Base-by-base conservation (phyloP, 2,797 vertebrate species). In the Macropus fuliginosus region DNA sequence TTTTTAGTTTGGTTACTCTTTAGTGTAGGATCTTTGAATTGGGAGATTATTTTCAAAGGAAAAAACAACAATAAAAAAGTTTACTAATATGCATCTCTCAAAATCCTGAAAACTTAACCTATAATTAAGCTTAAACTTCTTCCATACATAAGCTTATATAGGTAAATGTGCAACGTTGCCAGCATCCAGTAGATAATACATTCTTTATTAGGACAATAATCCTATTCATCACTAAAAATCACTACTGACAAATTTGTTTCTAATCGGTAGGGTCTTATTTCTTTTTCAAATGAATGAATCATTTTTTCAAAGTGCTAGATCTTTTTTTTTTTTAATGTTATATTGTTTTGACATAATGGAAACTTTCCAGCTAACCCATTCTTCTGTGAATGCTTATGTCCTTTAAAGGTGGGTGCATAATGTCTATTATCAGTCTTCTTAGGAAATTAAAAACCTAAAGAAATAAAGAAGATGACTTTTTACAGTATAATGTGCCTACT, bases 391-490 rank as follows among this genome's bases (percentile, higher is more conserved):
- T 66, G 34, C 4, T 92, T 0, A 24, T 93, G 62, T 0, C 0
- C 3, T 52, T 12, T 94, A 21, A 81, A 29, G 87, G 92, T 90
- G 40, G 74, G 27, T 21, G 0, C 5, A 27, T 57, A 56, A 91
- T 93, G 50, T 96, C 91, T 62, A 92, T 90, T 46, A 93, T 59
- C 94, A 87, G 93, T 94, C 97, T 95, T 96, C 91, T 96, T 96
- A 97, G 34, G 16, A 94, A 96, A 93, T 93, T 54, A 94, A 98
- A 98, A 96, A 89, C 93, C 31, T 1, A 0, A 91, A 74, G 66
- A 93, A 91, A 74, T n/a, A 93, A n/a, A 52, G 96, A 98, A 97
- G 96, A 90, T 91, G 14, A 56, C 89, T 92, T 94, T 10, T 92
- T 0, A 54, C 0, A 1, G 0, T 46, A 9, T 54, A 24, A 29